A percentile compares a stretch with the other conserved stretches of the same genome.
phyloP scores from a whole-genome alignment of 2,797 vertebrate species.

The Cyprinella venusta region DNA sequence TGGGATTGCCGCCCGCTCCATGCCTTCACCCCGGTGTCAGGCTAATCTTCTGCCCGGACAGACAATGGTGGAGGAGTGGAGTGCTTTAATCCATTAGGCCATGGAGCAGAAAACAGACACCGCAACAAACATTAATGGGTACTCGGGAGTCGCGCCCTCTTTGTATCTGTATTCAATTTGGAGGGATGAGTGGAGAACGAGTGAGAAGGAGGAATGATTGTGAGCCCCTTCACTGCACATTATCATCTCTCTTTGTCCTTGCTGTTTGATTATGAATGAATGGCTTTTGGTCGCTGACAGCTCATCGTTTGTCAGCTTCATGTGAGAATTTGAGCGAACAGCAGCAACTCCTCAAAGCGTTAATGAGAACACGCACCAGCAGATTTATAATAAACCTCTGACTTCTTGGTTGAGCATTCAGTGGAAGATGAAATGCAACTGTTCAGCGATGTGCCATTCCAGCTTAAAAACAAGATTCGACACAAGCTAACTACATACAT shows the following conservation, averaged over 20 bases:
- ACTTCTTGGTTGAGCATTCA: not conserved
- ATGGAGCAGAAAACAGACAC: constrained; percentile 61
- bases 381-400: constrained; percentile 27
- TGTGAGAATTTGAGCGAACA: constrained; percentile 41
- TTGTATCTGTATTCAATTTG: constrained; percentile 74
- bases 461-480: not conserved
- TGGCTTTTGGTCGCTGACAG: constrained; percentile 52
- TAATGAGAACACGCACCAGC: constrained; percentile 36
- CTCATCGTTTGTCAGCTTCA: constrained; percentile 53
- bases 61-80: constrained; percentile 75
- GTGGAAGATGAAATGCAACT: constrained; percentile 4
- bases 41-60: constrained; percentile 75
- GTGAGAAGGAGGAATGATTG: constrained; percentile 55
- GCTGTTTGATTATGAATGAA: constrained; percentile 50
- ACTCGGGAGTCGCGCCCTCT: constrained; percentile 63
- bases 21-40: constrained; percentile 71
- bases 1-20: constrained; percentile 74
- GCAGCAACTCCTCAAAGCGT: constrained; percentile 23
- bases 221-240: constrained; percentile 59
- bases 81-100: constrained; percentile 77
- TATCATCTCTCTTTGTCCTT: constrained; percentile 67
- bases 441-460: not conserved
- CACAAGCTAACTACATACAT: not conserved
- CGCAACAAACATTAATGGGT: constrained; percentile 56
- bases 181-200: constrained; percentile 60